These are phyloP conservation scores for Premnoplex brunnescens DNA, from an alignment of 2,797 vertebrate genomes.

Conservation along the genomic window DNA sequence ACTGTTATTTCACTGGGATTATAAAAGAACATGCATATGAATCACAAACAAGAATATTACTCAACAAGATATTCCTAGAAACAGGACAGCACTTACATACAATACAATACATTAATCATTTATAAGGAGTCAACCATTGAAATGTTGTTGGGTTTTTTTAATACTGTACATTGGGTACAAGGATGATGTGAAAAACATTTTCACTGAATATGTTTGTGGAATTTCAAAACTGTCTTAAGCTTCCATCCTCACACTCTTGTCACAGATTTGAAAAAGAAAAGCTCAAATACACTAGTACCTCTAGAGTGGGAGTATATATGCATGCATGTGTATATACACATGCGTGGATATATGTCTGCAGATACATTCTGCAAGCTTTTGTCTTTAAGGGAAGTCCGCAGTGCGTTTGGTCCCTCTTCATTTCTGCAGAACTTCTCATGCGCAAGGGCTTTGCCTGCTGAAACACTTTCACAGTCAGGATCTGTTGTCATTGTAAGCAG, in stretches of 20 bases:
- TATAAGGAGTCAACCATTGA: constrained; percentile 37
- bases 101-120: constrained; percentile 37
- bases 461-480: background rate
- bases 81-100: constrained; percentile 24
- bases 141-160: background rate
- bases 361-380: background rate
- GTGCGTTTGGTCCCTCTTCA: background rate
- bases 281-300: background rate
- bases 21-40: constrained; percentile 23
- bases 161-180: background rate
- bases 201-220: background rate
- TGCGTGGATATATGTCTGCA: accelerated
- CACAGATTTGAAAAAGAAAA: background rate
- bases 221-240: background rate
- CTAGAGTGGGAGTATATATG: background rate
- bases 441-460: background rate
- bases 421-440: background rate
- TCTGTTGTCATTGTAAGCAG: background rate
- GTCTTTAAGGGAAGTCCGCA: background rate
- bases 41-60: constrained; percentile 44
- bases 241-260: background rate
- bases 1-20: constrained; percentile 50
- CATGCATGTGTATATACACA: background rate
- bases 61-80: constrained; percentile 47
- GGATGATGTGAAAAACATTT: background rate